Conservation (phyloP, 1,140 invertebrate species). For the Drosophila nigrodunni region DNA sequence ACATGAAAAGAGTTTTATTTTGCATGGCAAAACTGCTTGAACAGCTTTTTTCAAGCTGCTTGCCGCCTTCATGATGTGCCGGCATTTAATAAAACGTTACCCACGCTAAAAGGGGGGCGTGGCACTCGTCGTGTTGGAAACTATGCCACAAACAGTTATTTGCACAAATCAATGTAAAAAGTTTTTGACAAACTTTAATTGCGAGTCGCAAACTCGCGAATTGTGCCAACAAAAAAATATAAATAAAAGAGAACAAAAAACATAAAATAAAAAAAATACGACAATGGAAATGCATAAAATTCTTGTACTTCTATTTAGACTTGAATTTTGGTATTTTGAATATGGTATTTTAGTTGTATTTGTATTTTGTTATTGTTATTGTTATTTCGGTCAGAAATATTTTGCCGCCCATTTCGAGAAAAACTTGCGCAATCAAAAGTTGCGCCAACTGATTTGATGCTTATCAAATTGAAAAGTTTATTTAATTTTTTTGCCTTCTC, state of each 20-base stretch:
- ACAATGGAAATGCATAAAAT: conserved; percentile 80
- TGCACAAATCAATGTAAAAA: conserved; percentile 76
- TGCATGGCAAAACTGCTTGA: conserved; percentile 40
- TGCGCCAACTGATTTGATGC: conserved; percentile 68
- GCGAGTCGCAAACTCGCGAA: conserved; percentile 37
- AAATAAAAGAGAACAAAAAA: conserved; percentile 22
- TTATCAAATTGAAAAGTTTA: conserved; percentile 81
- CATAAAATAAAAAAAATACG: conserved; percentile 23
- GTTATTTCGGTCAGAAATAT: conserved; percentile 65
- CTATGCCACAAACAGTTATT: conserved; percentile 74
- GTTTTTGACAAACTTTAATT: conserved; percentile 76
- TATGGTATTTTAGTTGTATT: conserved; percentile 5
- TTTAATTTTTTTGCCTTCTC: conserved; percentile 16
- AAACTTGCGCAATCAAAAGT: conserved; percentile 80
- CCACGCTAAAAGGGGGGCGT: not conserved
- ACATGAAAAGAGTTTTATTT: conserved; percentile 64
- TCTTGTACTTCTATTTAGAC: conserved; percentile 36
- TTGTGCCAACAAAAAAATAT: conserved; percentile 10
- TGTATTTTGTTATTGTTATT: conserved; percentile 34
- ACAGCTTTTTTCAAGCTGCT: conserved; percentile 3
- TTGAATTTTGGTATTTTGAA: conserved; percentile 2
- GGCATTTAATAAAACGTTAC: conserved; percentile 53
- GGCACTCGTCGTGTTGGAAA: conserved; percentile 32
- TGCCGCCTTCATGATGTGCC: not conserved
- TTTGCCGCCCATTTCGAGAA: conserved; percentile 45